phyloP scores from a whole-genome alignment of 2,888 invertebrate species.

The Melanotus villosus region DNA sequence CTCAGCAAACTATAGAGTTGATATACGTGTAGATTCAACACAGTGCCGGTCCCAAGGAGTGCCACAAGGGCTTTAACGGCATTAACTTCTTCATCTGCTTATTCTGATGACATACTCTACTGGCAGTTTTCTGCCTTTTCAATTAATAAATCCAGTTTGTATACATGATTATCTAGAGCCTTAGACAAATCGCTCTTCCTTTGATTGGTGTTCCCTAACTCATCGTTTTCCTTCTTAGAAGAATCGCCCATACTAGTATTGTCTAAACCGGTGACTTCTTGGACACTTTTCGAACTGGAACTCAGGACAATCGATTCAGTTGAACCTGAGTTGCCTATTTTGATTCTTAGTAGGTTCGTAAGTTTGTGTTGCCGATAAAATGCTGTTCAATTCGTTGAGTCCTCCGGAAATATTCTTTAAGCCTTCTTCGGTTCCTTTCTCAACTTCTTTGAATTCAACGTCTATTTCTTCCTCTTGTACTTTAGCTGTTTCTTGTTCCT shows the following conservation, averaged over 20 bases:
- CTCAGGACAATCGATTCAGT: slow-evolving; percentile 36
- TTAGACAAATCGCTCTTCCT: slow-evolving; percentile 60
- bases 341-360: slow-evolving; percentile 76
- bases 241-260: slow-evolving; percentile 31
- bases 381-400: slow-evolving; percentile 84
- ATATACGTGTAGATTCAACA: too few relatives aligned
- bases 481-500: slow-evolving; percentile 64
- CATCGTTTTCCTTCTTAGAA: slow-evolving; percentile 25
- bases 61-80: too few relatives aligned
- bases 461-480: slow-evolving; percentile 72
- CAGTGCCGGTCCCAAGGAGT: too few relatives aligned
- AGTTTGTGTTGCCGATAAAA: slow-evolving; percentile 86
- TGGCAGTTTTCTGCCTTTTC: slow-evolving; percentile 85
- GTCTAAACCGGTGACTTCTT: slow-evolving; percentile 40
- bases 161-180: slow-evolving; percentile 79
- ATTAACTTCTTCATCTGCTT: slow-evolving; percentile 82
- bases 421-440: slow-evolving; percentile 74
- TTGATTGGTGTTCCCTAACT: slow-evolving; percentile 10
- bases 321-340: slow-evolving; percentile 61
- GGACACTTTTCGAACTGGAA: slow-evolving; percentile 34
- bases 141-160: slow-evolving; percentile 83
- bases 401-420: slow-evolving; percentile 78
- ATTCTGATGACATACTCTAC: slow-evolving; percentile 83
- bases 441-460: slow-evolving; percentile 75
- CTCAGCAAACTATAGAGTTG: too few relatives aligned